phyloP scores from a whole-genome alignment of 2,888 invertebrate species.

The Acronicta leporina region DNA sequence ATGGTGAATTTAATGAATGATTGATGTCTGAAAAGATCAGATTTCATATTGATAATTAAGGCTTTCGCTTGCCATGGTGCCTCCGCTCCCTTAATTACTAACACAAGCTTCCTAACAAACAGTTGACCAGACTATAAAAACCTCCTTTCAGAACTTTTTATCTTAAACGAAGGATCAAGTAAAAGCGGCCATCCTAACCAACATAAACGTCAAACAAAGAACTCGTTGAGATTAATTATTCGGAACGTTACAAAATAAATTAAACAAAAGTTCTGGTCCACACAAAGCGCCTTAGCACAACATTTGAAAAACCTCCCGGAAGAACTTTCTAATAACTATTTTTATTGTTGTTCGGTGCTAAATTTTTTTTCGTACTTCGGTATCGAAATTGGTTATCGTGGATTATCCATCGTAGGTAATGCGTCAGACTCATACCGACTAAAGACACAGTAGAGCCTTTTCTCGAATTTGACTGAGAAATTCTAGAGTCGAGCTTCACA shows the following conservation, averaged over 20 bases:
- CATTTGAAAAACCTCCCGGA: no score
- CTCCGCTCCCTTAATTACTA: constrained; percentile 29
- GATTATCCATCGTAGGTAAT: no score
- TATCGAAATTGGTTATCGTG: no score
- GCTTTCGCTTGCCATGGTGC: constrained; percentile 15
- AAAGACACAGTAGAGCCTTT: no score
- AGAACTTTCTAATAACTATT: no score
- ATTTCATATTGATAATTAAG: constrained; percentile 38
- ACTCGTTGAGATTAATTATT: constrained; percentile 50
- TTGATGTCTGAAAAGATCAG: constrained; percentile 21
- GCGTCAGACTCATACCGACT: no score
- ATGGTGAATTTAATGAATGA: constrained; percentile 27
- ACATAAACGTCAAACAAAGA: constrained; percentile 48
- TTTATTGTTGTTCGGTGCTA: no score
- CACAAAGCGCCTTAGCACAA: background rate
- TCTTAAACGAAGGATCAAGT: constrained; percentile 10
- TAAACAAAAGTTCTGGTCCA: constrained; percentile 19
- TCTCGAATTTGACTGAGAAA: no score
- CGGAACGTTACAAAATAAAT: background rate
- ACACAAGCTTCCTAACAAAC: constrained; percentile 23
- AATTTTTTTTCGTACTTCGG: no score
- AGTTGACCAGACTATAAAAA: constrained; percentile 1
- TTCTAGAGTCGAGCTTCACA: no score
- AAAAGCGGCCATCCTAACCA: constrained; percentile 20
- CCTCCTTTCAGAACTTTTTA: no score